Conservation (phyloP, 2,113 vertebrate genomes). For the Myotis lucifugus region DNA sequence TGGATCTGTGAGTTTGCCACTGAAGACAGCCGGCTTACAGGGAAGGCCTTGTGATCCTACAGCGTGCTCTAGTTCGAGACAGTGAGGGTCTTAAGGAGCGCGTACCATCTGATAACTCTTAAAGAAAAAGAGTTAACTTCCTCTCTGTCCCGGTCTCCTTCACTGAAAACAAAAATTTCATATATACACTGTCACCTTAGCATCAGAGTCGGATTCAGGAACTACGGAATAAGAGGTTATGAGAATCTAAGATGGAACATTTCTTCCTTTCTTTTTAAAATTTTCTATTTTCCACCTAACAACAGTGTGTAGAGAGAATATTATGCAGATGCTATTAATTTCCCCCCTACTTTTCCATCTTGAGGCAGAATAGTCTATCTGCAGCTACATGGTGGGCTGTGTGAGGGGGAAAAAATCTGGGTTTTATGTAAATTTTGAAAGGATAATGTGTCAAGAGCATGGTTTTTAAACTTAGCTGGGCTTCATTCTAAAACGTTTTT, state of each 20-base stretch:
- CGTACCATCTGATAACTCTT: constrained; percentile 94
- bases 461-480: constrained; percentile 75
- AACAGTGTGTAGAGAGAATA: constrained; percentile 84
- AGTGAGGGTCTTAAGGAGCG: constrained; percentile 96
- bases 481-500: constrained; percentile 79
- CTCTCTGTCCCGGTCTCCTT: constrained; percentile 79
- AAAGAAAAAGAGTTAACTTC: constrained; percentile 80
- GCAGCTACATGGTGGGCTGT: constrained; percentile 70
- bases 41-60: constrained; percentile 96
- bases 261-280: constrained; percentile 70
- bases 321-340: constrained; percentile 83
- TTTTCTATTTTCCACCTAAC: constrained; percentile 82
- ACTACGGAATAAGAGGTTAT: constrained; percentile 84
- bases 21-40: constrained; percentile 98
- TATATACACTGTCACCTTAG: constrained; percentile 89
- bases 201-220: constrained; percentile 87
- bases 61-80: constrained; percentile 95
- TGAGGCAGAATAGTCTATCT: constrained; percentile 77
- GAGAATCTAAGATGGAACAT: constrained; percentile 84
- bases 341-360: constrained; percentile 80
- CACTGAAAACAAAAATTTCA: constrained; percentile 86
- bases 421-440: constrained; percentile 81
- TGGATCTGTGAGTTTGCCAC: constrained; percentile 99
- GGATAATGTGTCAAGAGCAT: constrained; percentile 78
- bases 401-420: constrained; percentile 71